These are phyloP conservation scores for Brachyistius frenatus DNA, from an alignment of 2,113 vertebrate species.

Conservation along the genomic window DNA sequence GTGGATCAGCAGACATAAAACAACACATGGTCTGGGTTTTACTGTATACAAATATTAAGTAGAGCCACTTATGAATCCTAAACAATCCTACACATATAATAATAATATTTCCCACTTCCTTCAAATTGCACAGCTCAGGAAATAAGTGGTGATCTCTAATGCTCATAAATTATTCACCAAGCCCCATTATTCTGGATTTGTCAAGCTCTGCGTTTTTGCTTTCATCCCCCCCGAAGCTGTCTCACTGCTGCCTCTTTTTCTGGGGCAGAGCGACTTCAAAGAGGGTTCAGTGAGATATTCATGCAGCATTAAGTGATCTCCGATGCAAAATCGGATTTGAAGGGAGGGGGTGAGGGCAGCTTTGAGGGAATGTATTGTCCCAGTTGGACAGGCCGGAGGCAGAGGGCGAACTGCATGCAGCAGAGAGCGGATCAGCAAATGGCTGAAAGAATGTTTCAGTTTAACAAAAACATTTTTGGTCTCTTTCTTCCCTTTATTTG, in stretches of 20 bases:
- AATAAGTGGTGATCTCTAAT: conserved; percentile 41
- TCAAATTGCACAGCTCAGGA: conserved; percentile 21
- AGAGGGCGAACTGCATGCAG: conserved; percentile 14
- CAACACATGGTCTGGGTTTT: background rate
- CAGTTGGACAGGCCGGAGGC: background rate
- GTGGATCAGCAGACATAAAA: background rate
- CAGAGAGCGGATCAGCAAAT: conserved; percentile 1
- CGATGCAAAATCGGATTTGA: conserved; percentile 38
- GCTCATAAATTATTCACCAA: conserved; percentile 66
- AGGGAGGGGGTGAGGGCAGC: background rate
- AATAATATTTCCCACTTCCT: conserved; percentile 25
- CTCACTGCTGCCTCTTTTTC: conserved; percentile 59
- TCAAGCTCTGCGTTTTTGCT: conserved; percentile 48
- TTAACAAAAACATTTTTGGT: conserved; percentile 8
- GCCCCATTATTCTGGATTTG: conserved; percentile 58
- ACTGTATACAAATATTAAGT: background rate
- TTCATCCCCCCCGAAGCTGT: conserved; percentile 50
- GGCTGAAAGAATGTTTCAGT: background rate
- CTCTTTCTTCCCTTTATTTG: background rate
- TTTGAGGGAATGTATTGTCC: conserved; percentile 26
- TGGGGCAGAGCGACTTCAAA: conserved; percentile 73
- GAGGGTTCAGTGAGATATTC: conserved; percentile 62
- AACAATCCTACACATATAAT: background rate
- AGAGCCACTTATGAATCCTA: background rate
- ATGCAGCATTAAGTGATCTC: conserved; percentile 57